Conservation (phyloP, 2,113 vertebrate genomes). For the Camelus dromedarius region DNA sequence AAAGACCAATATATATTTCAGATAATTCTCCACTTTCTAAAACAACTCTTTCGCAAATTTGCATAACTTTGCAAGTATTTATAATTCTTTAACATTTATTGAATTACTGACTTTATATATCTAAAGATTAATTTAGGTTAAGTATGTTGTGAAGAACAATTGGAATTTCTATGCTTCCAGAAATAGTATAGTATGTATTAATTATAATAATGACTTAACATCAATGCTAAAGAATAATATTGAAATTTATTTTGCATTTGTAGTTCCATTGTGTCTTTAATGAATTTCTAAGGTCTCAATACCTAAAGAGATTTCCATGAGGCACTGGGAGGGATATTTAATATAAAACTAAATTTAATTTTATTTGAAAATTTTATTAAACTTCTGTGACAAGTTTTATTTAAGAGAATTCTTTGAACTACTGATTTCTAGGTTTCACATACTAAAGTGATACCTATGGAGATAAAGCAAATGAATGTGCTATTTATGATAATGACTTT, state of each 20-base stretch:
- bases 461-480: not conserved
- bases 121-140: slow-evolving; percentile 42
- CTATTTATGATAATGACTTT: not conserved
- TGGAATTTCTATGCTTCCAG: not conserved
- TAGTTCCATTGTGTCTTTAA: not conserved
- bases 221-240: not conserved
- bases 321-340: not conserved
- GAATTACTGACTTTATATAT: slow-evolving; percentile 33
- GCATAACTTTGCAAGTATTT: not conserved
- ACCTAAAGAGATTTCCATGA: not conserved
- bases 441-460: not conserved
- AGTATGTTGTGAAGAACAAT: slow-evolving; percentile 1
- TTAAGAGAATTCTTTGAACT: slow-evolving; percentile 10
- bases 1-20: not conserved
- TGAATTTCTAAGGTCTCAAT: slow-evolving; percentile 22
- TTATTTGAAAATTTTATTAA: slow-evolving; percentile 21
- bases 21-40: slow-evolving; percentile 10
- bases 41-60: not conserved
- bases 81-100: not conserved
- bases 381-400: not conserved
- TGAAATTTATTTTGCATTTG: slow-evolving; percentile 2
- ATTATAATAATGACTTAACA: slow-evolving; percentile 23
- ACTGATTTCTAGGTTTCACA: not conserved
- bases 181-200: not conserved
- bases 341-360: not conserved